These are phyloP conservation scores for Dryas iulia DNA, from an alignment of 1,140 invertebrate genomes.

Conservation along the genomic window DNA sequence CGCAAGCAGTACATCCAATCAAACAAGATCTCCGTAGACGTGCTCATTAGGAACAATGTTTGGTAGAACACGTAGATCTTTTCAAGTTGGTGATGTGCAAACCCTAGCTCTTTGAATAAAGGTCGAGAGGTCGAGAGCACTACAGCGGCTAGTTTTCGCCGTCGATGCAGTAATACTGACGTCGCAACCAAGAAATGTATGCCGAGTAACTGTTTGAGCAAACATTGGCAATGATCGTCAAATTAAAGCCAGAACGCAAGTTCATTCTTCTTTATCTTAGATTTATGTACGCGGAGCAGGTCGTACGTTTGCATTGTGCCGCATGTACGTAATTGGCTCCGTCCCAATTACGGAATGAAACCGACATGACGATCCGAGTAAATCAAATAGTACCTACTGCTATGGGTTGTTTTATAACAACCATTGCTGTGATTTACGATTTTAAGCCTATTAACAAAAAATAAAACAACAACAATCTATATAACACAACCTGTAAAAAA, in stretches of 20 bases:
- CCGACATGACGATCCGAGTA: slow-evolving; percentile 25
- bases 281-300: slow-evolving; percentile 47
- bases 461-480: neutral
- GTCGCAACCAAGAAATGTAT: slow-evolving; percentile 56
- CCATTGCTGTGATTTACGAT: neutral
- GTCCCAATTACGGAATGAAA: slow-evolving; percentile 42
- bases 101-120: slow-evolving; percentile 66
- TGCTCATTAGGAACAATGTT: slow-evolving; percentile 14
- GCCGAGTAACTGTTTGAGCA: slow-evolving; percentile 70
- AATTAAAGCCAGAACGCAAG: slow-evolving; percentile 58
- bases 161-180: slow-evolving; percentile 44
- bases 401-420: slow-evolving; percentile 16
- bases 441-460: neutral
- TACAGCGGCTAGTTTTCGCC: slow-evolving; percentile 59
- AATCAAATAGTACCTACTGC: slow-evolving; percentile 16
- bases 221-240: slow-evolving; percentile 66
- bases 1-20: slow-evolving; percentile 44
- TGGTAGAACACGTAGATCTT: slow-evolving; percentile 32
- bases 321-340: slow-evolving; percentile 42
- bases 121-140: slow-evolving; percentile 69
- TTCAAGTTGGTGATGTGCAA: slow-evolving; percentile 42
- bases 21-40: slow-evolving; percentile 34
- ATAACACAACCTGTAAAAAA: neutral
- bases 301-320: slow-evolving; percentile 45
- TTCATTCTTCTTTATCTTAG: slow-evolving; percentile 46